These are phyloP conservation scores for Mesochorus sp. DNA, from an alignment of 2,888 invertebrate species.

Conservation along the genomic window DNA sequence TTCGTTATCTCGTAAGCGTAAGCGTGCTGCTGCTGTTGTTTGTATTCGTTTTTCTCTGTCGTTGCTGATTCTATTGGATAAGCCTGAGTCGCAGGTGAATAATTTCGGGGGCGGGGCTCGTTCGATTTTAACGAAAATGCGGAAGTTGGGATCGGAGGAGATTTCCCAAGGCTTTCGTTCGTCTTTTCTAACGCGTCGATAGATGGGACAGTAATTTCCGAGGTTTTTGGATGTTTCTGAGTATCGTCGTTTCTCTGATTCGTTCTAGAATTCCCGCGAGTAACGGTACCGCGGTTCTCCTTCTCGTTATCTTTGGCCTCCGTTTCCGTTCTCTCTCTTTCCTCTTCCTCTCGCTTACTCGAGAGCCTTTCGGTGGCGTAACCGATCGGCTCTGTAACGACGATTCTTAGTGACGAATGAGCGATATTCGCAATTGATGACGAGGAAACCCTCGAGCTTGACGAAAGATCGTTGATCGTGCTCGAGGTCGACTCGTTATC, in stretches of 20 bases:
- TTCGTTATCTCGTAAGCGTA: slow-evolving; percentile 81
- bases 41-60: slow-evolving; percentile 55
- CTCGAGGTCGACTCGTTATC: slow-evolving; percentile 15
- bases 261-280: slow-evolving; percentile 5
- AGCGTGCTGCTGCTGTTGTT: slow-evolving; percentile 75
- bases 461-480: slow-evolving; percentile 40
- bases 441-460: slow-evolving; percentile 15
- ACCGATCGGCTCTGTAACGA: slow-evolving; percentile 68
- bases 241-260: slow-evolving; percentile 13
- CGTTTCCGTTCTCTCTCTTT: neutral
- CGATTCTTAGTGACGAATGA: slow-evolving; percentile 66
- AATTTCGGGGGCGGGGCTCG: slow-evolving; percentile 25
- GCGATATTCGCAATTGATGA: slow-evolving; percentile 29
- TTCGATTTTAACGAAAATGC: neutral
- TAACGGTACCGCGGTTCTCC: slow-evolving; percentile 36
- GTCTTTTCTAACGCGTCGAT: neutral
- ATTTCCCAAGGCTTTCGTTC: neutral
- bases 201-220: neutral
- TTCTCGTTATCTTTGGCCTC: neutral
- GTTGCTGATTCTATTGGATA: slow-evolving; percentile 54
- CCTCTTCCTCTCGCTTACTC: neutral
- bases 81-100: slow-evolving; percentile 43
- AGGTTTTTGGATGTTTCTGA: neutral
- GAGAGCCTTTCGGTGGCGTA: slow-evolving; percentile 3
- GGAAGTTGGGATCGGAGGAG: neutral